Conservation (phyloP, 2,797 vertebrate genomes). For the Sebastes oblongus region DNA sequence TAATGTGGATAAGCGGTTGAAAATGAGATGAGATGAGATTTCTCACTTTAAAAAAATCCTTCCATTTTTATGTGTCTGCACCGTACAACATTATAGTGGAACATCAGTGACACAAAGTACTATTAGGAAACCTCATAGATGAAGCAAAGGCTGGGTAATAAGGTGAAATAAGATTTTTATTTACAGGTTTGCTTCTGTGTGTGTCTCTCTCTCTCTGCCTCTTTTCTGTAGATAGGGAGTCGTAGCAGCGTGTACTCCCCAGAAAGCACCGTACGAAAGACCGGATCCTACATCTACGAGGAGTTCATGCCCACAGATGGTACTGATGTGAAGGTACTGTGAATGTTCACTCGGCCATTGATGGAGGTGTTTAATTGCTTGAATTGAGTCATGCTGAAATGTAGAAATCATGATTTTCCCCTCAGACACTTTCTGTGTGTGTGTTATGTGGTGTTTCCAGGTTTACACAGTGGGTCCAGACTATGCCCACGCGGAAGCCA, state of each 20-base stretch:
- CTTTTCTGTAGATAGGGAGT: conserved; percentile 89
- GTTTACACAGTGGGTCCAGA: conserved; percentile 95
- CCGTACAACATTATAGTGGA: neutral
- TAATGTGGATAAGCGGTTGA: too few relatives aligned
- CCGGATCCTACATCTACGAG: conserved; percentile 97
- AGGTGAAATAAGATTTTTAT: neutral
- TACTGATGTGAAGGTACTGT: conserved; percentile 93
- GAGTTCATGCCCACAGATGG: conserved; percentile 99
- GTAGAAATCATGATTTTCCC: neutral
- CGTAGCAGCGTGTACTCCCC: conserved; percentile 97
- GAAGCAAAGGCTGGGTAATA: neutral
- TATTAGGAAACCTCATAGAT: neutral
- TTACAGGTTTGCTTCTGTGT: neutral
- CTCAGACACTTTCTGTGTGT: neutral
- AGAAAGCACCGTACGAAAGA: conserved; percentile 94
- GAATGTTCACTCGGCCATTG: neutral
- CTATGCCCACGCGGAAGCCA: conserved; percentile 95
- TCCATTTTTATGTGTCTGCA: too few relatives aligned
- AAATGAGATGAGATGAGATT: too few relatives aligned
- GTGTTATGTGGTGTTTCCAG: conserved; percentile 29
- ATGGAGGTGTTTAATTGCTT: neutral
- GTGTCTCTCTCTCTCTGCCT: neutral
- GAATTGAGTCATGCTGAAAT: neutral
- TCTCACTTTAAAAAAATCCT: neutral
- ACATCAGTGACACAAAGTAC: neutral